A percentile compares a stretch with the other conserved stretches of the same genome.
Conservation (phyloP, 2,113 vertebrate genomes). For the Myrmophylax atrothorax region DNA sequence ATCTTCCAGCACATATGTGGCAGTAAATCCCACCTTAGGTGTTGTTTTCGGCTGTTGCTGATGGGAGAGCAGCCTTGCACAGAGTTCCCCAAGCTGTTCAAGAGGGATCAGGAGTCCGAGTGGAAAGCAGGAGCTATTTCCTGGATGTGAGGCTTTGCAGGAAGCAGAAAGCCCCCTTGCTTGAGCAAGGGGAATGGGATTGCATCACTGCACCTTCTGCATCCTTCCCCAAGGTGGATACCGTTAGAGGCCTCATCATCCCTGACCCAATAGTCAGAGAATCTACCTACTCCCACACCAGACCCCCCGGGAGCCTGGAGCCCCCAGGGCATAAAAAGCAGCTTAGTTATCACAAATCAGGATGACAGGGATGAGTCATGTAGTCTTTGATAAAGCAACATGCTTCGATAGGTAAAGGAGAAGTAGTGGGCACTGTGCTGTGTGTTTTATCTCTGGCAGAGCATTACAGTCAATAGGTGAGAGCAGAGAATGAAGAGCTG, state of each 20-base stretch:
- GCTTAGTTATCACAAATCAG: not conserved
- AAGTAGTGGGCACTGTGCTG: not conserved
- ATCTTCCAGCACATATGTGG: constrained; percentile 14
- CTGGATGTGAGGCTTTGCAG: accelerated
- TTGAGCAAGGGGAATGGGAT: not conserved
- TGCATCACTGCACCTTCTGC: not conserved
- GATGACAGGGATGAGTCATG: accelerated
- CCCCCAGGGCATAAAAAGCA: not conserved
- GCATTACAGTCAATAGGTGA: not conserved
- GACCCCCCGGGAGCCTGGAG: not conserved
- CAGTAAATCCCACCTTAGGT: constrained; percentile 49
- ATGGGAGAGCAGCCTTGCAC: not conserved
- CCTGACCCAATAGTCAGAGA: not conserved
- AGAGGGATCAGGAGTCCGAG: not conserved
- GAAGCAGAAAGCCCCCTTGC: not conserved
- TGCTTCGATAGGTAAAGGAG: not conserved
- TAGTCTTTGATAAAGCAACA: not conserved
- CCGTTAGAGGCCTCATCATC: not conserved
- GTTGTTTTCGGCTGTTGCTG: constrained; percentile 6
- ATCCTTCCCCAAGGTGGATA: accelerated
- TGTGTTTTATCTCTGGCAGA: accelerated
- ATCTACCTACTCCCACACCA: not conserved
- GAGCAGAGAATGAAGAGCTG: not conserved
- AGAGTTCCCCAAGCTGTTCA: not conserved
- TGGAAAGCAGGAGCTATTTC: constrained; percentile 23